Conservation (phyloP, 2,797 vertebrate species). For the Gymnopithys bicolor region DNA sequence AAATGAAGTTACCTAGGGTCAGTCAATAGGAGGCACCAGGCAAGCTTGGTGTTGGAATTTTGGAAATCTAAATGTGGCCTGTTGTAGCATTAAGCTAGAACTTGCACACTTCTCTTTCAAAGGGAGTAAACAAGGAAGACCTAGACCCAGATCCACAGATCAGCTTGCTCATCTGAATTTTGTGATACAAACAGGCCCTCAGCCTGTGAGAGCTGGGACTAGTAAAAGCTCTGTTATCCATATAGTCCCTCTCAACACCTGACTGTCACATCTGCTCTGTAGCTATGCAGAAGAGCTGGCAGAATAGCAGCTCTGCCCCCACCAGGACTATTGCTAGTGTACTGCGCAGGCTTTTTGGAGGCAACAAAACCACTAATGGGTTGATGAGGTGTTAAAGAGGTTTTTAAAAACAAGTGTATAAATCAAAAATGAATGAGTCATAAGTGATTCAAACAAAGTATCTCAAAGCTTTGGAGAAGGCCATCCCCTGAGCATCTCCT, state of each 20-base stretch:
- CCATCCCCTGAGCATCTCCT: background rate
- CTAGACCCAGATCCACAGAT: background rate
- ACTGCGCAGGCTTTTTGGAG: background rate
- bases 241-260: rapidly evolving
- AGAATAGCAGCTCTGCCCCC: background rate
- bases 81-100: background rate
- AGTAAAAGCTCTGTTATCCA: background rate
- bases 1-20: background rate
- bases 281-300: background rate
- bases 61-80: background rate
- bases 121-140: background rate
- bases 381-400: background rate
- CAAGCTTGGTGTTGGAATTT: background rate
- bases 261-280: background rate
- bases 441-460: background rate
- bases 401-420: background rate
- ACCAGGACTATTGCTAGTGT: background rate
- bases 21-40: background rate
- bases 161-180: background rate
- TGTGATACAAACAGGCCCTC: background rate
- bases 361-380: background rate
- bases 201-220: background rate
- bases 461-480: background rate
- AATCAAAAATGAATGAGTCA: background rate
- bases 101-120: background rate